These are phyloP conservation scores for Caenorhabditis sp. DNA, from an alignment of 2,888 invertebrate genomes.

Conservation along the genomic window DNA sequence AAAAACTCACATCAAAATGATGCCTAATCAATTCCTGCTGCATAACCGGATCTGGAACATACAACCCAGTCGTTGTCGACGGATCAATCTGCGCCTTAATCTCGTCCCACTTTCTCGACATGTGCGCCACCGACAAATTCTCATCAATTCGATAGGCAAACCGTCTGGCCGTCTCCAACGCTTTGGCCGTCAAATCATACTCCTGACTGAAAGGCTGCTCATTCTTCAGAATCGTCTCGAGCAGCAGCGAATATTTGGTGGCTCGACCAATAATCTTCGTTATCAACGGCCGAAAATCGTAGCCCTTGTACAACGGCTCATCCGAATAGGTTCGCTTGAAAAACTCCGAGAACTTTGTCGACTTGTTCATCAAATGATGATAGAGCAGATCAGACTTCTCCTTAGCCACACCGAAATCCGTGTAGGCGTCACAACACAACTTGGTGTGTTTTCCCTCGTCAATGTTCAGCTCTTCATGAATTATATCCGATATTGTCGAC, in stretches of 20 bases:
- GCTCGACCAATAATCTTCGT: slow-evolving; percentile 52
- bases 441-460: slow-evolving; percentile 31
- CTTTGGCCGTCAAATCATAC: slow-evolving; percentile 33
- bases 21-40: slow-evolving; percentile 21
- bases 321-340: slow-evolving; percentile 28
- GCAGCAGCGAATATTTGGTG: slow-evolving; percentile 52
- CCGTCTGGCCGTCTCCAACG: slow-evolving; percentile 42
- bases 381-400: slow-evolving; percentile 45
- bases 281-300: slow-evolving; percentile 53
- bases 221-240: slow-evolving; percentile 49
- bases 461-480: slow-evolving; percentile 50
- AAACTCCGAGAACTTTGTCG: slow-evolving; percentile 46
- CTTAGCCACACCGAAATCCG: slow-evolving; percentile 50
- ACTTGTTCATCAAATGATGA: slow-evolving; percentile 38
- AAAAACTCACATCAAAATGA: slow-evolving; percentile 32
- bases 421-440: slow-evolving; percentile 51
- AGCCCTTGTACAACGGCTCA: slow-evolving; percentile 46
- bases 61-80: slow-evolving; percentile 31
- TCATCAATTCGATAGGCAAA: slow-evolving; percentile 54
- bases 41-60: slow-evolving; percentile 36
- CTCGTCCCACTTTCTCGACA: slow-evolving; percentile 53
- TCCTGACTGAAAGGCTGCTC: slow-evolving; percentile 42
- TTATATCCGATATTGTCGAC: slow-evolving; percentile 63
- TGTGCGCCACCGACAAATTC: slow-evolving; percentile 45
- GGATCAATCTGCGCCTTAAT: slow-evolving; percentile 41